Percentiles rank a stretch among this genome's conserved stretches.
Evolutionary conservation across 1,140 invertebrate species (phyloP).

Genomic region (Trichonephila clavata): DNA sequence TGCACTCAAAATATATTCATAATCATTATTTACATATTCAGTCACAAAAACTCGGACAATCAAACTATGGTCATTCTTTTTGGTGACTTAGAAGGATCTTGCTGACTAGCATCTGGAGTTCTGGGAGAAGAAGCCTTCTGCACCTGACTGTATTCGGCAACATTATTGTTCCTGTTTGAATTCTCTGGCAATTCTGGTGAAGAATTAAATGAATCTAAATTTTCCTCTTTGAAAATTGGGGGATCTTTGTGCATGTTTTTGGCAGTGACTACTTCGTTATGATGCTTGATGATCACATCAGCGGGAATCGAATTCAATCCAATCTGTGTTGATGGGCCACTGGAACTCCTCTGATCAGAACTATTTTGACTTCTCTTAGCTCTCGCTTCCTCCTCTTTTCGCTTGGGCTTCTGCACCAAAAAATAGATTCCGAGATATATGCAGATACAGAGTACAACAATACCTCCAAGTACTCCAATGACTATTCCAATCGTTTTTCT

Average conservation of each 20-base stretch:
- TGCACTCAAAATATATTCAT: neutral
- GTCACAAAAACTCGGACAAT: neutral
- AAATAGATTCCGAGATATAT: slow-evolving; percentile 24
- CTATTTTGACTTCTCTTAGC: neutral
- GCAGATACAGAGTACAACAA: neutral
- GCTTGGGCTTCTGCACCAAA: neutral
- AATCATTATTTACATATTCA: neutral
- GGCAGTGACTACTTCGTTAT: slow-evolving; percentile 77
- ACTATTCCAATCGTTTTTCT: slow-evolving; percentile 23
- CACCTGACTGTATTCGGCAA: neutral
- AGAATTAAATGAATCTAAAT: slow-evolving; percentile 3
- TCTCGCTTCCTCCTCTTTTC: neutral
- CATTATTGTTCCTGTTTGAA: neutral
- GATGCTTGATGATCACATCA: slow-evolving; percentile 77
- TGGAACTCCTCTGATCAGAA: neutral
- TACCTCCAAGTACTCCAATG: slow-evolving; percentile 15
- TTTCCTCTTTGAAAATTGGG: slow-evolving; percentile 82
- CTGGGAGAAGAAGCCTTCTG: neutral
- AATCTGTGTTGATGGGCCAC: neutral
- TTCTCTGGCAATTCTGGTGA: neutral
- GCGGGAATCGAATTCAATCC: slow-evolving; percentile 77
- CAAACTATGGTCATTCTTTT: slow-evolving; percentile 61
- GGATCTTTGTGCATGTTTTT: slow-evolving; percentile 83
- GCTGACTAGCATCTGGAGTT: neutral
- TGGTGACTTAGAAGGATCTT: slow-evolving; percentile 4